These are phyloP conservation scores for Graphium colonna DNA, from an alignment of 2,888 invertebrate genomes.

Conservation along the genomic window DNA sequence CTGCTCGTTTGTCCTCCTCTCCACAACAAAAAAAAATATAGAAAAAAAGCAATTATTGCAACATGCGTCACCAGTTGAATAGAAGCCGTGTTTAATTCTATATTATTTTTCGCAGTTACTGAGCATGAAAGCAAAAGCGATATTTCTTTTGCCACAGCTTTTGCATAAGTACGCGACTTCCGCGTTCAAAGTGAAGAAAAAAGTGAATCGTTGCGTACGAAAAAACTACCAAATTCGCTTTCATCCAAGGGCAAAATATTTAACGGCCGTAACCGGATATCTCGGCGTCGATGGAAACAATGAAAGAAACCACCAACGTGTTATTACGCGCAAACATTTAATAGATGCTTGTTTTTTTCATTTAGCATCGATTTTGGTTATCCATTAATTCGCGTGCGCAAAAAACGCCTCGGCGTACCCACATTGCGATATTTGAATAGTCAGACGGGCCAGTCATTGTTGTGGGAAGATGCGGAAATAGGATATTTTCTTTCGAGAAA, in stretches of 20 bases:
- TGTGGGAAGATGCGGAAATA: slow-evolving; percentile 79
- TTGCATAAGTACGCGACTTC: slow-evolving; percentile 76
- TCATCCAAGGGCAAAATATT: slow-evolving; percentile 76
- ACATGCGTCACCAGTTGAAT: slow-evolving; percentile 44
- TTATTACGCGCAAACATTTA: slow-evolving; percentile 79
- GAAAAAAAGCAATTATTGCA: slow-evolving; percentile 50
- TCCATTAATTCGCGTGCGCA: slow-evolving; percentile 75
- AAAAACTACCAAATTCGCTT: slow-evolving; percentile 76
- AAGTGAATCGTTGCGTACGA: slow-evolving; percentile 54
- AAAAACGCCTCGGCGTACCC: slow-evolving; percentile 66
- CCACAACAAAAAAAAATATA: no score
- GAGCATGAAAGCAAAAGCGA: slow-evolving; percentile 68
- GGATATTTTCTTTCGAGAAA: slow-evolving; percentile 80
- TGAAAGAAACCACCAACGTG: slow-evolving; percentile 75
- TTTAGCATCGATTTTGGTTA: slow-evolving; percentile 74
- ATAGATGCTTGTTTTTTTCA: slow-evolving; percentile 76
- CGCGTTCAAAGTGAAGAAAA: slow-evolving; percentile 72
- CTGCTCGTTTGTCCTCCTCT: no score
- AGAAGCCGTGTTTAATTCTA: slow-evolving; percentile 66
- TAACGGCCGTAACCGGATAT: slow-evolving; percentile 79
- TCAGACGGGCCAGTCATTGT: slow-evolving; percentile 73
- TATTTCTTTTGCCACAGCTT: slow-evolving; percentile 65
- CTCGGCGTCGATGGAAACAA: slow-evolving; percentile 74
- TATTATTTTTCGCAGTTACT: slow-evolving; percentile 53
- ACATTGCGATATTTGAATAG: slow-evolving; percentile 75